A percentile compares a stretch with the other conserved stretches of the same genome.
Evolutionary conservation across 2,888 invertebrate genomes (phyloP).

Genomic region (Phymatocera aterrima): DNA sequence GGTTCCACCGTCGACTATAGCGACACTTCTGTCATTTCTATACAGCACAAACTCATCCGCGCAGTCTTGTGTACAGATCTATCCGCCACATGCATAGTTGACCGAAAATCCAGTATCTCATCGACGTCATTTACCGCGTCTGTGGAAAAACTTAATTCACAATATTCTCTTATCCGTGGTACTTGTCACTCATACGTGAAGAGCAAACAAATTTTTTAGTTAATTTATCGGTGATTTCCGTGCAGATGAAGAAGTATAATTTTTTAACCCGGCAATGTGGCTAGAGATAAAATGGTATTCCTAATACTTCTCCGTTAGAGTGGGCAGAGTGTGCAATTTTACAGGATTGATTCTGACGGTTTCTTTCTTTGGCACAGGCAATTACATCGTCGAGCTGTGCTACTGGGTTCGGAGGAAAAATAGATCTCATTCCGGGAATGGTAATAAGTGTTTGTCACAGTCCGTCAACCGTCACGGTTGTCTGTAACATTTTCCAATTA

Average conservation of each 20-base stretch:
- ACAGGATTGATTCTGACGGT: slow-evolving; percentile 37
- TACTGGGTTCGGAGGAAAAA: not conserved
- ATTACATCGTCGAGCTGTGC: slow-evolving; percentile 31
- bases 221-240: not conserved
- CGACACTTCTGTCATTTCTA: slow-evolving; percentile 18
- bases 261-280: not conserved
- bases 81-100: not conserved
- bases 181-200: not conserved
- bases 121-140: not conserved
- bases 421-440: slow-evolving; percentile 40
- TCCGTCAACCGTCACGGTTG: slow-evolving; percentile 42
- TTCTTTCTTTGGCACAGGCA: slow-evolving; percentile 40
- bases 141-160: not conserved
- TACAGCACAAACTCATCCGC: not conserved
- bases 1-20: slow-evolving; percentile 14
- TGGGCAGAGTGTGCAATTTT: slow-evolving; percentile 13
- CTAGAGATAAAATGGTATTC: not conserved
- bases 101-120: not conserved
- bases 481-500: slow-evolving; percentile 44
- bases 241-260: not conserved
- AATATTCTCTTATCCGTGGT: not conserved
- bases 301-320: not conserved
- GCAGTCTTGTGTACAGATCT: not conserved
- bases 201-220: not conserved
- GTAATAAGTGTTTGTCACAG: slow-evolving; percentile 44